Base-by-base conservation (phyloP, 2,888 invertebrate species). In the Euzophera pinguis region DNA sequence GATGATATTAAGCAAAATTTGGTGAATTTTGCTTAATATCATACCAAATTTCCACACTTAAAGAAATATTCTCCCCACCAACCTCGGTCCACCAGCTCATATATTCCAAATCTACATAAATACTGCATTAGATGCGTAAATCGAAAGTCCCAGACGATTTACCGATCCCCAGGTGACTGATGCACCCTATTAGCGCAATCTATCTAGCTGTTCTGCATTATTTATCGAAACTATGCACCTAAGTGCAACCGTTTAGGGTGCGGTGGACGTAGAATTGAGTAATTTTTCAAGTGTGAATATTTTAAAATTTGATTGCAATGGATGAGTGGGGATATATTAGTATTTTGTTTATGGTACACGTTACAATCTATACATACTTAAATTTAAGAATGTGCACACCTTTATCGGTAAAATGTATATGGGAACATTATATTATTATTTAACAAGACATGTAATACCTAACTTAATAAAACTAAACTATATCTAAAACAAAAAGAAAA, bases 91-190 rank as follows among this genome's bases (percentile, higher is more conserved):
- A 32, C 32, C 7, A 14, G 17, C 13, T 13, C 14, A 13, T 45
- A 29, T 1, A 34, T 34, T 10, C 16, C 10, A 47, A 22, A 50
- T 50, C 38, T 22, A 52, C 34, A 52, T 52, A 43, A 39, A 43
- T 34, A 37, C 35, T 34, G 13, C 9, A 10, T 12, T 38, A 9
- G n/a, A 29, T 41, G 63, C 66, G 65, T 75, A 75, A 77, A 76
- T 77, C 76, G 77, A 81, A 79, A 79, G 80, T 82, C 74, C 76
- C 79, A 81, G 84, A 84, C 84, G 84, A 85, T 87, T 86, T 84
- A 84, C 82, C 78, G 67, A 65, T 63, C 65, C 62, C 71, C 65
- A 56, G 48, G 75, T 82, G 86, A 87, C 67, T 70, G 80, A 87
- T 86, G 67, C 72, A 54, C 56, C 57, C 74, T 84, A 82, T 85